Percentiles rank a stretch among this genome's conserved stretches.
These are phyloP conservation scores for Campoplex nolae DNA, from an alignment of 2,888 invertebrate genomes.

Conservation along the genomic window DNA sequence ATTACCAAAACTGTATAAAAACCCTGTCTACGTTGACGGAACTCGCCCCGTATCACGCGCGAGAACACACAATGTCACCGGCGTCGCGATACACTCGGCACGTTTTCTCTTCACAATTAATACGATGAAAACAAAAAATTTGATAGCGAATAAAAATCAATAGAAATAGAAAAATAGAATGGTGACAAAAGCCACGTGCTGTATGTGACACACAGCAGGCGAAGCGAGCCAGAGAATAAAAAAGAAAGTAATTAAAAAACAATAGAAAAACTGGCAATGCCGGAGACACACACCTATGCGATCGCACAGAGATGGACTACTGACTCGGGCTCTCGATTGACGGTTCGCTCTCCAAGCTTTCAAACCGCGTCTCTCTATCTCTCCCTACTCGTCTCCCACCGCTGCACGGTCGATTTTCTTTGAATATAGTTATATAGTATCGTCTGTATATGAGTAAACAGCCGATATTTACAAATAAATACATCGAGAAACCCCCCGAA, in stretches of 20 bases:
- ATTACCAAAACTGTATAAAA: conserved; percentile 7
- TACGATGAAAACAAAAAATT: not conserved
- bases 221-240: not conserved
- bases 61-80: conserved; percentile 27
- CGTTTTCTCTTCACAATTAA: conserved; percentile 25
- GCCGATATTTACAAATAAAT: conserved; percentile 9
- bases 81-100: conserved; percentile 8
- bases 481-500: not conserved
- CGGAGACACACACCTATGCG: conserved; percentile 26
- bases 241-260: not conserved
- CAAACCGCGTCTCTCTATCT: conserved; percentile 21
- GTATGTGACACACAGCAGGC: conserved; percentile 6
- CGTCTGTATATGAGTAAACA: not conserved
- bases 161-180: conserved; percentile 3
- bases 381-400: conserved; percentile 23
- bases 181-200: conserved; percentile 23
- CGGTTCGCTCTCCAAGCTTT: conserved; percentile 39
- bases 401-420: conserved; percentile 57
- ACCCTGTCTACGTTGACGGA: not conserved
- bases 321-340: conserved; percentile 43
- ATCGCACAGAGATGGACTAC: conserved; percentile 59
- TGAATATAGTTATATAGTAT: not conserved
- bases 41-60: conserved; percentile 4
- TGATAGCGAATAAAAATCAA: conserved; percentile 7
- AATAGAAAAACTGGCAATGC: not conserved